Percentiles rank a stretch among this genome's conserved stretches.
These are phyloP conservation scores for Esox masquinongy DNA, from an alignment of 2,797 vertebrate species.

Conservation along the genomic window DNA sequence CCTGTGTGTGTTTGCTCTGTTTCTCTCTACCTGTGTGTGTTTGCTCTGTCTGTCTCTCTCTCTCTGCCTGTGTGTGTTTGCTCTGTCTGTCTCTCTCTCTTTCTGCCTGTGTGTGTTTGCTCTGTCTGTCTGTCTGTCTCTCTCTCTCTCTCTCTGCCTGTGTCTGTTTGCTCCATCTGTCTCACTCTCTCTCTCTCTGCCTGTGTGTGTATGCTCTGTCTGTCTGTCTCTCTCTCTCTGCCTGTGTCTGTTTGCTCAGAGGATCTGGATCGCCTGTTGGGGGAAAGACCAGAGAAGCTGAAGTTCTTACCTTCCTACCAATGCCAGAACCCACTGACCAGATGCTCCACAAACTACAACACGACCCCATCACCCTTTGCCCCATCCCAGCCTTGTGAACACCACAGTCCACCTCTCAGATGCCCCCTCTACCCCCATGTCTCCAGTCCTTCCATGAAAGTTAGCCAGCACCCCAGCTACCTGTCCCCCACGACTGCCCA, in stretches of 20 bases:
- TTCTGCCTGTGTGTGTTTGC: no score
- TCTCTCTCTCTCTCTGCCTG: no score
- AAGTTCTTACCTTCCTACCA: slow-evolving; percentile 52
- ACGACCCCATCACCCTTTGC: slow-evolving; percentile 54
- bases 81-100: no score
- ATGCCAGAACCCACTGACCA: slow-evolving; percentile 30
- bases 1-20: no score
- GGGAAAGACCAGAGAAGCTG: slow-evolving; percentile 80
- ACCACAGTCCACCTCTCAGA: slow-evolving; percentile 43
- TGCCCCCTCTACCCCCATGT: slow-evolving; percentile 59
- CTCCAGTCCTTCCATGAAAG: slow-evolving; percentile 46
- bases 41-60: no score
- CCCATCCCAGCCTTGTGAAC: slow-evolving; percentile 56
- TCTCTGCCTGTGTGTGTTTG: no score
- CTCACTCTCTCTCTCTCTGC: neutral
- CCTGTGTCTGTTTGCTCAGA: slow-evolving; percentile 67
- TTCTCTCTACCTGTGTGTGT: no score
- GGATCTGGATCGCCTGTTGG: slow-evolving; percentile 88
- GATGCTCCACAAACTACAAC: slow-evolving; percentile 32
- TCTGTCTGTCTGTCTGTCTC: no score
- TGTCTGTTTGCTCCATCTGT: neutral
- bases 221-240: no score
- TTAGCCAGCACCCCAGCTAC: slow-evolving; percentile 62
- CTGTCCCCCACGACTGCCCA: slow-evolving; percentile 53
- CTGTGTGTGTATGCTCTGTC: no score